A percentile compares a stretch with the other conserved stretches of the same genome.
phyloP scores from a whole-genome alignment of 2,113 vertebrate species.

The Ramphastos sulfuratus region DNA sequence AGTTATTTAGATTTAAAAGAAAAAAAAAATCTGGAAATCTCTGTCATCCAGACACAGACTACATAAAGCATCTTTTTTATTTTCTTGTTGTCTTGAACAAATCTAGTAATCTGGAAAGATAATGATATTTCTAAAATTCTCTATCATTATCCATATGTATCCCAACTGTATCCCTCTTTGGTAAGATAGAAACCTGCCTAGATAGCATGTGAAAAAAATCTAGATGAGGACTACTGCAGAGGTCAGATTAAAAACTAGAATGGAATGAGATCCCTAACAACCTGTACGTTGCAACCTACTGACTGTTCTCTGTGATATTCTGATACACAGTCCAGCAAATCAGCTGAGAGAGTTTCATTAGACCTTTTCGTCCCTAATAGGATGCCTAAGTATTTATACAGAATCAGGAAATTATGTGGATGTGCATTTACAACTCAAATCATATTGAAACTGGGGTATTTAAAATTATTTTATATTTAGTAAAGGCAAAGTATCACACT shows the following conservation, averaged over 20 bases:
- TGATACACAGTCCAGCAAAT: not conserved
- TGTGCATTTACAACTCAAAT: not conserved
- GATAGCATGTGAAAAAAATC: not conserved
- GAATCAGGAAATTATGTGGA: not conserved
- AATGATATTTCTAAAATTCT: not conserved
- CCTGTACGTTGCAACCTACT: not conserved
- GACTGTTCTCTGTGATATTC: not conserved
- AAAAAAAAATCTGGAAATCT: not conserved
- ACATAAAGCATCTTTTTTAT: not conserved
- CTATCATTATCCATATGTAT: not conserved
- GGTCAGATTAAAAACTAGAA: not conserved
- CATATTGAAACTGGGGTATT: not conserved
- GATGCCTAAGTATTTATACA: not conserved
- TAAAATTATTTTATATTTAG: not conserved
- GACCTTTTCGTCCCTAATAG: not conserved
- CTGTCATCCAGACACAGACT: not conserved
- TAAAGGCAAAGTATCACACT: not conserved
- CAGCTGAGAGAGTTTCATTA: not conserved
- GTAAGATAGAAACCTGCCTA: not conserved
- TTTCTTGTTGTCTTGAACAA: slow-evolving; percentile 20
- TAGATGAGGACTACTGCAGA: not conserved
- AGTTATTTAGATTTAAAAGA: not conserved
- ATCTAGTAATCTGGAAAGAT: slow-evolving; percentile 33
- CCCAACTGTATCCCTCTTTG: not conserved
- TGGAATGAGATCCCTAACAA: not conserved